A percentile compares a stretch with the other conserved stretches of the same genome.
phyloP scores from a whole-genome alignment of 2,797 vertebrate genomes.

The Allobates femoralis region DNA sequence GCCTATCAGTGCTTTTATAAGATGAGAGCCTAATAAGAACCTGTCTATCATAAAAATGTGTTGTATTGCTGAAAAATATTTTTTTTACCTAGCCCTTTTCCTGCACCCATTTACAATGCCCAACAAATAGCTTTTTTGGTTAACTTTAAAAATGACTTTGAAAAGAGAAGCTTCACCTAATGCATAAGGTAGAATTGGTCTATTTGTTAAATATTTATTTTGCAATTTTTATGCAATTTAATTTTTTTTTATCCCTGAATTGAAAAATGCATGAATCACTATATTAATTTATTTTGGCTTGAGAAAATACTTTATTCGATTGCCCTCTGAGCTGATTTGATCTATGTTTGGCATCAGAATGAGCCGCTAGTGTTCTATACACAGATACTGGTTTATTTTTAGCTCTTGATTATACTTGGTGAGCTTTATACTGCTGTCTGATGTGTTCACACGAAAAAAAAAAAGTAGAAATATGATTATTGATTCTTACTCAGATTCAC shows the following conservation, averaged over 20 bases:
- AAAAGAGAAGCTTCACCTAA: neutral
- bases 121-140: neutral
- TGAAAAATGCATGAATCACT: conserved; percentile 67
- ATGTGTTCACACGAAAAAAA: conserved; percentile 72
- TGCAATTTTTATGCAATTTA: neutral
- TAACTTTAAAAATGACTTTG: neutral
- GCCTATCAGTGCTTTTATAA: no score
- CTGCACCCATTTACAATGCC: neutral
- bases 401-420: conserved; percentile 77
- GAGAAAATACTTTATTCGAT: conserved; percentile 69
- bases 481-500: conserved; percentile 65
- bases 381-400: conserved; percentile 78
- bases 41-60: no score
- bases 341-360: conserved; percentile 81
- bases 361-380: conserved; percentile 75
- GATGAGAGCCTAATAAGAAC: no score
- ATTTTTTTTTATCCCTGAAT: neutral
- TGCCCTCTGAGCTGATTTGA: conserved; percentile 71
- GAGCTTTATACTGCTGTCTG: conserved; percentile 69
- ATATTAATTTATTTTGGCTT: conserved; percentile 71
- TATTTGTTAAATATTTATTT: conserved; percentile 2
- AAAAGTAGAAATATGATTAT: conserved; percentile 68
- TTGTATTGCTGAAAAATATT: no score
- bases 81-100: neutral
- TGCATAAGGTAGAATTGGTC: neutral